These are phyloP conservation scores for Temnothorax curvispinosus DNA, from an alignment of 1,140 invertebrate species.

Conservation along the genomic window DNA sequence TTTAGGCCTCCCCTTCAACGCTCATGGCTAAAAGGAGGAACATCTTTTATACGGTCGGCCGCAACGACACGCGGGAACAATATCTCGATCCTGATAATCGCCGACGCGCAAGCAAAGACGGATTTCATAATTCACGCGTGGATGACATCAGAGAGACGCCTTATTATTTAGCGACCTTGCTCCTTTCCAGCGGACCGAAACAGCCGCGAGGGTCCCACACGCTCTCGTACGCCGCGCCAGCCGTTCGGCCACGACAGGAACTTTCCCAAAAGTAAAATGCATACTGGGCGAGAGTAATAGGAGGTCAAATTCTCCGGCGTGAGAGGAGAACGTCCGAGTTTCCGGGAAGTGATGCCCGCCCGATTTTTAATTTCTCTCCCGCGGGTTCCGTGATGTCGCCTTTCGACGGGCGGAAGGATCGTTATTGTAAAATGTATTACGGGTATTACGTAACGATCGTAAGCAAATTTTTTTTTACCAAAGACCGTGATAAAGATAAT, in stretches of 20 bases:
- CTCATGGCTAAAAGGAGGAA: neutral
- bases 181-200: conserved; percentile 18
- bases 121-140: conserved; percentile 54
- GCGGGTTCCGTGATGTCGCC: neutral
- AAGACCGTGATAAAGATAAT: neutral
- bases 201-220: neutral
- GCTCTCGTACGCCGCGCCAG: neutral
- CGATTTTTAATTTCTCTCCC: conserved; percentile 58
- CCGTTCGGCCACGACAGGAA: neutral
- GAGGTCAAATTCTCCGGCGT: conserved; percentile 55
- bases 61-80: conserved; percentile 1
- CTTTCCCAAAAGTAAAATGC: conserved; percentile 66
- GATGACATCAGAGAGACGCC: conserved; percentile 49
- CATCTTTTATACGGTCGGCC: conserved; percentile 8
- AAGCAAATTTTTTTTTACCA: neutral
- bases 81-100: conserved; percentile 40
- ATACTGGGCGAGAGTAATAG: conserved; percentile 57
- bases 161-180: conserved; percentile 60
- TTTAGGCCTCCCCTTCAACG: neutral
- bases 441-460: neutral
- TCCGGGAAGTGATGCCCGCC: conserved; percentile 53
- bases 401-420: conserved; percentile 3
- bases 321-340: conserved; percentile 50
- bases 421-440: neutral
- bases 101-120: conserved; percentile 3